Conservation (phyloP, 1,140 invertebrate genomes). For the Nymphalis io region DNA sequence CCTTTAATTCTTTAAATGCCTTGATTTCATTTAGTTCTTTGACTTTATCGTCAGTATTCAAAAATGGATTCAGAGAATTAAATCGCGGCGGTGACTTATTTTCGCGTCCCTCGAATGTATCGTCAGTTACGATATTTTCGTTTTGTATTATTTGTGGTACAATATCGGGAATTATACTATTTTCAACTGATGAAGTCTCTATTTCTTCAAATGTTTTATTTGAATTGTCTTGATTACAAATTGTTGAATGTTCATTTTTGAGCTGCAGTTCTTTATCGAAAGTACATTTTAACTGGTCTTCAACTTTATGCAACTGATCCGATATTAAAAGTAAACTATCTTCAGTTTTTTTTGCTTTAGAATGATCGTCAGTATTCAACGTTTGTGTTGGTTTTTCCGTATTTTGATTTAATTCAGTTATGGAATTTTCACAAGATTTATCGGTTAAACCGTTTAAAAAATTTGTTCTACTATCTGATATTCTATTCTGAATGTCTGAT, state of each 20-base stretch:
- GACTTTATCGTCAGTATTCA: constrained; percentile 64
- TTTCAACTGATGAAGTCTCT: constrained; percentile 50
- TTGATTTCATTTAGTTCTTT: constrained; percentile 77
- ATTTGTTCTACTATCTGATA: constrained; percentile 63
- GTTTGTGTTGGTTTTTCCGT: constrained; percentile 37
- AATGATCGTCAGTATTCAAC: constrained; percentile 42
- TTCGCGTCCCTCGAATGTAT: constrained; percentile 27
- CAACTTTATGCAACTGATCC: constrained; percentile 75
- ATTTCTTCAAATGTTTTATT: constrained; percentile 43
- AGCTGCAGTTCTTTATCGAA: constrained; percentile 71
- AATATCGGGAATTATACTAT: constrained; percentile 50
- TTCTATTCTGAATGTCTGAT: constrained; percentile 60
- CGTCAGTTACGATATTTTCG: constrained; percentile 49
- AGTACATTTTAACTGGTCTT: constrained; percentile 75
- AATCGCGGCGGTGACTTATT: constrained; percentile 38
- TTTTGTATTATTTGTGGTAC: constrained; percentile 52
- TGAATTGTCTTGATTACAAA: constrained; percentile 53
- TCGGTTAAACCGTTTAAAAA: constrained; percentile 67
- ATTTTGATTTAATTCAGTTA: constrained; percentile 41
- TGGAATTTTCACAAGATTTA: constrained; percentile 46
- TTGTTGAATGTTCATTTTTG: constrained; percentile 56
- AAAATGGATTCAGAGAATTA: constrained; percentile 68
- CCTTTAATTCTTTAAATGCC: constrained; percentile 78
- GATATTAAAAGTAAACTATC: constrained; percentile 78
- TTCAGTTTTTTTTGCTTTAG: constrained; percentile 72